phyloP scores from a whole-genome alignment of 2,888 invertebrate genomes.

The Macaria liturata region DNA sequence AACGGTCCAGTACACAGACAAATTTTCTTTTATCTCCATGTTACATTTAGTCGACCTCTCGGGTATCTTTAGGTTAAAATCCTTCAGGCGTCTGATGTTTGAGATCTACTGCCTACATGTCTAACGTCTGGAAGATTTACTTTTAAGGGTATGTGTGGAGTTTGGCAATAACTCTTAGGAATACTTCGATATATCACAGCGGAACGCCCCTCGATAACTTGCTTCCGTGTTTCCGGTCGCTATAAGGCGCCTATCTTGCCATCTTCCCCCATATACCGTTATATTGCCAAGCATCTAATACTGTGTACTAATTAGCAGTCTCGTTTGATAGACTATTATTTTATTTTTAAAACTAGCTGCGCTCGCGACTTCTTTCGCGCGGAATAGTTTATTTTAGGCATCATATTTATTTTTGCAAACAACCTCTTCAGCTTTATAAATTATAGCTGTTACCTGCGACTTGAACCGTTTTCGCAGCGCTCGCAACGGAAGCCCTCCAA shows the following conservation, averaged over 20 bases:
- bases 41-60: constrained; percentile 27
- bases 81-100: constrained; percentile 38
- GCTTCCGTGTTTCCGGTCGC: constrained; percentile 48
- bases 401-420: too few species aligned
- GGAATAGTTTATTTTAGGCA: too few species aligned
- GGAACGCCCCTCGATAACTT: constrained; percentile 62
- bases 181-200: constrained; percentile 70
- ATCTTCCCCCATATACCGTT: constrained; percentile 25
- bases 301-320: too few species aligned
- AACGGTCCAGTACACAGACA: constrained; percentile 16
- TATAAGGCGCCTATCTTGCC: constrained; percentile 15
- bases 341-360: too few species aligned
- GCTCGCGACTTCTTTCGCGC: too few species aligned
- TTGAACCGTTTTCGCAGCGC: too few species aligned
- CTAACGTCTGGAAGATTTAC: too few species aligned
- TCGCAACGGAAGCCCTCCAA: too few species aligned
- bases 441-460: too few species aligned
- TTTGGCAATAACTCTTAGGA: constrained; percentile 66
- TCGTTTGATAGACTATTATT: too few species aligned
- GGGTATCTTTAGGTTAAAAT: constrained; percentile 31
- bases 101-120: constrained; percentile 53
- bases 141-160: constrained; percentile 37
- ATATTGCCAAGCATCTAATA: too few species aligned
- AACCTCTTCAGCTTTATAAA: too few species aligned
- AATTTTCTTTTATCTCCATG: constrained; percentile 25